Conservation (phyloP, 92 coral and sea anemone genomes). For the Umimayanthus chanpuru region DNA sequence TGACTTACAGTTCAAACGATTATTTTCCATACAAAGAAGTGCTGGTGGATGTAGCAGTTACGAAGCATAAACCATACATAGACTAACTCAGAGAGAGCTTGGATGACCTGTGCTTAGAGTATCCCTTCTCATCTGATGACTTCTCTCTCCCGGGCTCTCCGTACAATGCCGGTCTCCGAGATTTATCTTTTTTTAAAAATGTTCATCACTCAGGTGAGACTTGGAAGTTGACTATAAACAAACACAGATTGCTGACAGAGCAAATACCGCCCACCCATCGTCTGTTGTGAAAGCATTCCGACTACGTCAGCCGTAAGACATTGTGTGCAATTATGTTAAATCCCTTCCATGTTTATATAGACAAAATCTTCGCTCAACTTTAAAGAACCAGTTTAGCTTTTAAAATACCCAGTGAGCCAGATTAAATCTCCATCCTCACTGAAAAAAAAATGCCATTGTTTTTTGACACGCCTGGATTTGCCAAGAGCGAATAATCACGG, state of each 20-base stretch:
- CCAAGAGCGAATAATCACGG: background rate
- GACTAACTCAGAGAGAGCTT: background rate
- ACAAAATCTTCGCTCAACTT: background rate
- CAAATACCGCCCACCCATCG: background rate
- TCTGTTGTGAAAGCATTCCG: background rate
- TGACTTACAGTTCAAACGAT: too few relatives aligned
- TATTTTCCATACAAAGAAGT: too few relatives aligned
- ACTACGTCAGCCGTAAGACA: background rate
- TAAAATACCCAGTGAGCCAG: background rate
- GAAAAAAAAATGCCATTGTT: slow-evolving; percentile 7
- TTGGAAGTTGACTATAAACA: background rate
- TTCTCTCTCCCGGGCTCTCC: background rate
- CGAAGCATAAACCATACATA: background rate
- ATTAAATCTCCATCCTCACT: background rate
- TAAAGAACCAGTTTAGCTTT: background rate
- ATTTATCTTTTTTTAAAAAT: too few relatives aligned
- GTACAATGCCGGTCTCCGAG: background rate
- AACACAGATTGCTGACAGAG: background rate
- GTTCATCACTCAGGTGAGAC: background rate
- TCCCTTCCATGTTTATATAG: background rate
- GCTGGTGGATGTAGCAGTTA: too few relatives aligned
- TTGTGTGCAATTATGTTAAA: background rate
- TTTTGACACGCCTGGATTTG: slow-evolving; percentile 1
- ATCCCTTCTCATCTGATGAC: background rate
- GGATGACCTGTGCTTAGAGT: too few relatives aligned